A percentile compares a stretch with the other conserved stretches of the same genome.
Evolutionary conservation across 2,888 invertebrate species (phyloP).

Genomic region (Mesorhabditis belari): DNA sequence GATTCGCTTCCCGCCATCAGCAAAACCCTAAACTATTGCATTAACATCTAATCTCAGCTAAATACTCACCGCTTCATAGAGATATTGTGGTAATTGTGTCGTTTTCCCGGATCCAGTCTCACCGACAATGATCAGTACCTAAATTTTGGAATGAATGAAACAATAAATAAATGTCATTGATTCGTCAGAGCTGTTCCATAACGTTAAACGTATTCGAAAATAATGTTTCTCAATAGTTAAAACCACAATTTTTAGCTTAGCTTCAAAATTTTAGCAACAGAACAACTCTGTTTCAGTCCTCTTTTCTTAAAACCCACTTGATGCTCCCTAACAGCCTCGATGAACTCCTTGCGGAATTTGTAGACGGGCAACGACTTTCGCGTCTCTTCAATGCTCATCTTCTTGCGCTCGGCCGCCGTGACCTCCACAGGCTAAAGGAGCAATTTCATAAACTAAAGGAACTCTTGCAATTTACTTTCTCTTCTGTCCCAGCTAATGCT

Average conservation of each 20-base stretch:
- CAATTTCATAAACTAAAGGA: slow-evolving; percentile 4
- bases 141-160: slow-evolving; percentile 33
- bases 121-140: slow-evolving; percentile 60
- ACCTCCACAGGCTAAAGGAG: slow-evolving; percentile 18
- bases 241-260: too few relatives aligned
- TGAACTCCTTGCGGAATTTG: slow-evolving; percentile 79
- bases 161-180: too few relatives aligned
- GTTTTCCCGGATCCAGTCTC: slow-evolving; percentile 65
- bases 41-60: background rate
- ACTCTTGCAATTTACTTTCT: slow-evolving; percentile 21
- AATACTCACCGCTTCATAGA: slow-evolving; percentile 59
- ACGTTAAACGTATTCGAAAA: too few relatives aligned
- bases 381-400: slow-evolving; percentile 75
- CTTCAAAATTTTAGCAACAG: too few relatives aligned
- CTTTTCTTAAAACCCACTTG: slow-evolving; percentile 36
- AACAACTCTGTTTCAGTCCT: background rate
- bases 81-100: slow-evolving; percentile 62
- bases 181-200: too few relatives aligned
- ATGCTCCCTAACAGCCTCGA: slow-evolving; percentile 76
- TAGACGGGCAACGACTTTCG: slow-evolving; percentile 85
- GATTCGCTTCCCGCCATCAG: slow-evolving; percentile 72
- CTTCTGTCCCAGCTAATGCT: slow-evolving; percentile 58
- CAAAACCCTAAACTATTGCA: slow-evolving; percentile 51
- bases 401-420: slow-evolving; percentile 39
- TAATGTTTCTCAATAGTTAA: too few relatives aligned